These are phyloP conservation scores for Drosophila phalerata DNA, from an alignment of 2,888 invertebrate species.

Conservation along the genomic window DNA sequence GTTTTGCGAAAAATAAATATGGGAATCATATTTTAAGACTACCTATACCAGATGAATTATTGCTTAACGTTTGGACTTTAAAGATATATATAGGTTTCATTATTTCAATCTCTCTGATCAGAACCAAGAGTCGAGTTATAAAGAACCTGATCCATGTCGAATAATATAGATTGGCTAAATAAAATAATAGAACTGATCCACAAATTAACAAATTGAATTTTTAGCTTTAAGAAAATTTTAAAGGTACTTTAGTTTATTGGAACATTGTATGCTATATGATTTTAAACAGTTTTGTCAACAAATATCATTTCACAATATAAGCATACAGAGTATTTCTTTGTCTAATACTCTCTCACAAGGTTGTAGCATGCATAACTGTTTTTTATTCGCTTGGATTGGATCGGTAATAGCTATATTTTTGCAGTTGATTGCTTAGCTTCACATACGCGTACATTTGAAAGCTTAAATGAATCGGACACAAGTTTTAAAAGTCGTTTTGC, in stretches of 20 bases:
- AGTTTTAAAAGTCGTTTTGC: constrained; percentile 74
- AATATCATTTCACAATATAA: neutral
- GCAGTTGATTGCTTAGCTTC: constrained; percentile 57
- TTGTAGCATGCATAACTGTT: constrained; percentile 27
- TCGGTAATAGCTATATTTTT: constrained; percentile 62
- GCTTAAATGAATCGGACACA: constrained; percentile 38
- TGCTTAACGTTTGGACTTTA: too few species aligned
- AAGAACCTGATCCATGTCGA: too few species aligned
- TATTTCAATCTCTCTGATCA: too few species aligned
- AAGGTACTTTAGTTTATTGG: too few species aligned
- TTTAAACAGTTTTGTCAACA: neutral
- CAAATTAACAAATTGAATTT: too few species aligned
- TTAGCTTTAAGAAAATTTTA: too few species aligned
- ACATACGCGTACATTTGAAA: constrained; percentile 42
- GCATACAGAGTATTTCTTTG: constrained; percentile 16
- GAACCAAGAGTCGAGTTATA: too few species aligned
- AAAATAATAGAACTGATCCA: too few species aligned
- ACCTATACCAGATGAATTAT: too few species aligned
- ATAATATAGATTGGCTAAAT: too few species aligned
- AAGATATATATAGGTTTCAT: too few species aligned
- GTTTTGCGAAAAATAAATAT: neutral
- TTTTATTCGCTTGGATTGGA: constrained; percentile 37
- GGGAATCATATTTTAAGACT: neutral
- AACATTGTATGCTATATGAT: too few species aligned
- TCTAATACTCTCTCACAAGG: neutral